Base-by-base conservation (phyloP, 2,113 vertebrate genomes). In the Porphyrio hochstetteri region DNA sequence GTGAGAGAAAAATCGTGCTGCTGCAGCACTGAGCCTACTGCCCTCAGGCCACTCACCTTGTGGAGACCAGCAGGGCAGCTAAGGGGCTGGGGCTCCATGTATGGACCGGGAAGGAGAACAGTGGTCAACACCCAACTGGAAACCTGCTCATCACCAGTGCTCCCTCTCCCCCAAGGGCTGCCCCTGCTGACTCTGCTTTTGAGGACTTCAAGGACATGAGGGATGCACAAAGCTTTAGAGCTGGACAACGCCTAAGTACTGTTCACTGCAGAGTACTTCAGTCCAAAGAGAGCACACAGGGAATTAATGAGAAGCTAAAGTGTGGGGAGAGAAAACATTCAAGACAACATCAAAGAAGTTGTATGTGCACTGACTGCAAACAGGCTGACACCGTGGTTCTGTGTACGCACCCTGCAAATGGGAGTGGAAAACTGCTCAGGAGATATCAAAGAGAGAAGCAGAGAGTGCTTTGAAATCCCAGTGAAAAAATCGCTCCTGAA, bases 281-380 rank as follows among this genome's bases (percentile, higher is more conserved):
- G 72, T 64, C 35, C 9, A 71, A 71, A 35, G 35, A 88, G 29
- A 81, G 52, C 46, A 90, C 85, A 81, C 7, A 57, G 75, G 10
- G 76, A 93, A 95, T 95, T 53, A 1, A 90, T 86, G 74, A 92
- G 81, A 72, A 92, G 80, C 65, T 90, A 7, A 94, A 92, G 57
- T 25, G 72, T 71, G 65, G 10, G 29, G 24, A 90, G 70, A 90
- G 64, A 91, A 91, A 69, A 48, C 20, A 2, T 9, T 86, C 53
- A 63, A 94, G 74, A 84, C n/a, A 75, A 83, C 86, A 94, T 95
- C 69, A 92, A 93, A 96, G 88, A 35, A 69, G 31, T 1, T 82
- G 80, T 61, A 36, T 29, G 83, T 76, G 88, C 80, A 50, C 35
- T 72, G 86, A 83, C 77, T 93, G 92, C 69, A 18, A 93, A 93